phyloP scores from a whole-genome alignment of 1,140 invertebrate species.

The Aphelinus atriplicis region DNA sequence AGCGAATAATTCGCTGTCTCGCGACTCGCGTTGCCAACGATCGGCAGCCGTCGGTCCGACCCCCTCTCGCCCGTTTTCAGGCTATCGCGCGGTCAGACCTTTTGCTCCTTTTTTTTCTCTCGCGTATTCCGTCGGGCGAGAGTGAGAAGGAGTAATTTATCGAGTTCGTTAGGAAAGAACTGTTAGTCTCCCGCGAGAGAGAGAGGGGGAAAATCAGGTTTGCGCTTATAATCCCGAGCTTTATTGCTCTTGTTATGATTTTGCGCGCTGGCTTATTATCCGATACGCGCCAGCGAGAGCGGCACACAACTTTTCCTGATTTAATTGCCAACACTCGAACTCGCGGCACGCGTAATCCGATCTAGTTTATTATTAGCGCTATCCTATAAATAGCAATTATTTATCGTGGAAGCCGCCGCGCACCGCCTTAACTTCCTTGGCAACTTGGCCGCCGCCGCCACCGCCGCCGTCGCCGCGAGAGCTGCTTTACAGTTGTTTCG shows the following conservation, averaged over 20 bases:
- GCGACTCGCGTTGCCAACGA: no score
- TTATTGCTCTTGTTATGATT: constrained; percentile 27
- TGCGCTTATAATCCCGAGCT: constrained; percentile 11
- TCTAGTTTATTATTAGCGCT: constrained; percentile 21
- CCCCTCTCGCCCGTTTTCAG: constrained; percentile 14
- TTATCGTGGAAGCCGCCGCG: constrained; percentile 14
- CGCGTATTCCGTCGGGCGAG: neutral
- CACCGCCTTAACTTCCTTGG: neutral
- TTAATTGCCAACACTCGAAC: constrained; percentile 6
- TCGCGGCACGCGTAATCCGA: neutral
- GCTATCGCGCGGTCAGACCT: constrained; percentile 23
- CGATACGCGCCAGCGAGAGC: neutral
- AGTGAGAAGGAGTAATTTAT: constrained; percentile 7
- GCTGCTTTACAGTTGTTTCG: neutral
- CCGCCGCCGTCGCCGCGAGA: no score
- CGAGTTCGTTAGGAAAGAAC: constrained; percentile 1
- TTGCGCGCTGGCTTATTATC: constrained; percentile 2
- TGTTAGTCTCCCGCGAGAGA: neutral
- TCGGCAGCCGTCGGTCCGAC: constrained; percentile 9
- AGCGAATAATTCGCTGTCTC: no score
- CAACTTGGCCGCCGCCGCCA: neutral
- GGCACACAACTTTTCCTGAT: neutral
- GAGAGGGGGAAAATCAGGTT: constrained; percentile 25
- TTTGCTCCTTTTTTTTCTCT: neutral
- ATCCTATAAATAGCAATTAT: constrained; percentile 27